Base-by-base conservation (phyloP, 2,888 invertebrate genomes). In the Baronia brevicornis region DNA sequence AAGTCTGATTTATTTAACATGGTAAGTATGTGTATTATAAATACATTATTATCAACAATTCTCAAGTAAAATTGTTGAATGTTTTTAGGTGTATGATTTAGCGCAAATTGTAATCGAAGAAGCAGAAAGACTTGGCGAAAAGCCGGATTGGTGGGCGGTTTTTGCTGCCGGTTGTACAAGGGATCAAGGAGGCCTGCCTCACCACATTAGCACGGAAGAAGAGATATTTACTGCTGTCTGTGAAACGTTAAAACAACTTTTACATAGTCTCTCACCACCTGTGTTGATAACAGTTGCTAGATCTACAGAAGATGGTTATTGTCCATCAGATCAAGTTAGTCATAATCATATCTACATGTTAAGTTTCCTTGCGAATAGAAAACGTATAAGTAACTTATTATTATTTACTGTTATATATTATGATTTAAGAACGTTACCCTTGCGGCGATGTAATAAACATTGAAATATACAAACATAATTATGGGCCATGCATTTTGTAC, bases 131-230 rank as follows among this genome's bases (percentile, higher is more conserved):
- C 63, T 84, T 2, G 87, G 88, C 6, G 84, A 87, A 9, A 86
- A 88, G 24, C 89, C 94, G 19, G 91, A 95, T 60, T 95, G 93
- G 91, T 86, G 89, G 59, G 77, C 93, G 36, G 85, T 96, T 4
- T 94, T 92, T 58, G 92, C 95, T 49, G 94, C 93, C 17, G 96
- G 96, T 2, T 95, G 94, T 61, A 96, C 96, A 0, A 90, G 92
- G 39, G 96, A 96, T 60, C 91, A 93, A 51, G 90, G 90, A 3
- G 94, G 93, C 10, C 70, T 96, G 31, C 96, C 97, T 0, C 90
- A 94, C 68, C 95, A 97, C 61, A 88, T 93, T 10, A 92, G 93
- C 41, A 85, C 87, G 1, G 73, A 85, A 6, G 85, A 87, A 23
- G 90, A 95, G 66, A 87, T 96, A 28, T 72, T 82, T 19, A 69